Evolutionary conservation across 1,140 invertebrate species (phyloP), one percentile per base, ranked within the genome.

Genomic region (Bombus fervidus): DNA sequence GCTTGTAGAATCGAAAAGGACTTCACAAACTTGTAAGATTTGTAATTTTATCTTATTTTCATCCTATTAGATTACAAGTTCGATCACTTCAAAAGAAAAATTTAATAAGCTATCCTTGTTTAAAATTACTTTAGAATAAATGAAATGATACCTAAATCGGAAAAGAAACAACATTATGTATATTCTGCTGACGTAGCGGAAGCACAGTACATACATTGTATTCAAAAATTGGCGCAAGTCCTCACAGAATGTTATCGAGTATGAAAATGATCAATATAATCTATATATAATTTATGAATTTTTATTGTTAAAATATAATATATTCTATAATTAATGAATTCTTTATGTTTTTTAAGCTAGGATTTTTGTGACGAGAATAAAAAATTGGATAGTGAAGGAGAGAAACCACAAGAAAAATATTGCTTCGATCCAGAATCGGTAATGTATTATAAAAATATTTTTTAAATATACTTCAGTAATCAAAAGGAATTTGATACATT

Each of bases 221-320:
- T 93, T 15, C 86, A 81, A 64, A 89, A 92, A 81, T 57, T 93
- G 47, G 76, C 85, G 0, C 89, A 92, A 15, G 68, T 85, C 13
- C 75, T 93, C n/a, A 87, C 76, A 4, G 89, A 93, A 75, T 85
- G 57, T 75, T 93, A 93, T 84, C 79, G 86, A 64, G 93, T 93
- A 87, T 73, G 59, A 68, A 25, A 47, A 59, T 10, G 25, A 79
- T 83, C 8, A 39, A 59, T 81, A 28, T n/a, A 62, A 53, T 53
- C 47, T 53, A 53, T 53, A 8, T 18, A 8, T 31, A 34, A 66
- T 31, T 31, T 66, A 66, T 66, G 15, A 66, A 34, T 66, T 34
- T 31, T 18, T 31, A 66, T 31, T 31, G 6, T 31, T 34, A 31
- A 18, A 18, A 31, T 66, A 2, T 8, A 64, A 31, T 64, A 37